Conservation (phyloP, 1,140 invertebrate species). For the Drosophila setifemur region DNA sequence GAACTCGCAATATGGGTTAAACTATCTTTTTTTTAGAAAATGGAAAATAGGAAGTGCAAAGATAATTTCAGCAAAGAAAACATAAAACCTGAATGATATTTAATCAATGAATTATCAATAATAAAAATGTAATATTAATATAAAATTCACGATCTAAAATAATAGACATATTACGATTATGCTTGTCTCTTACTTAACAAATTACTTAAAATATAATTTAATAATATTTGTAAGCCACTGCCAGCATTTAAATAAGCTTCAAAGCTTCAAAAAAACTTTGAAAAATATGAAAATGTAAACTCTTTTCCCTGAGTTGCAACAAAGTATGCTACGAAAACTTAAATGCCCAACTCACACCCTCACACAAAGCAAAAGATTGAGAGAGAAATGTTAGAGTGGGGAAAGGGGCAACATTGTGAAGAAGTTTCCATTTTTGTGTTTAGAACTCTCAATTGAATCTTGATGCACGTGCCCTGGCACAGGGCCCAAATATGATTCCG, state of each 20-base stretch:
- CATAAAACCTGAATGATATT: too few relatives aligned
- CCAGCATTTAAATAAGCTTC: too few relatives aligned
- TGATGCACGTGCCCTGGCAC: conserved; percentile 67
- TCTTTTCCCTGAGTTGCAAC: background rate
- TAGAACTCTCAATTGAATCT: conserved; percentile 71
- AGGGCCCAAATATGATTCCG: conserved; percentile 55
- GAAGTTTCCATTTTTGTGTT: conserved; percentile 43
- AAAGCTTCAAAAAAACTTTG: background rate
- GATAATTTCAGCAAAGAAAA: too few relatives aligned
- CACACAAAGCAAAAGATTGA: conserved; percentile 3
- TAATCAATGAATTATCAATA: too few relatives aligned
- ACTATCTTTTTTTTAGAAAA: background rate
- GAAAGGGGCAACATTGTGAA: conserved; percentile 21
- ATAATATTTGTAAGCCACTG: too few relatives aligned
- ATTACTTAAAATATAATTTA: background rate
- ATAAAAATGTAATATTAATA: too few relatives aligned
- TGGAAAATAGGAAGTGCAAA: too few relatives aligned
- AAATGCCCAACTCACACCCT: conserved; percentile 11
- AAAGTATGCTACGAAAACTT: conserved; percentile 33
- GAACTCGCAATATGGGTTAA: background rate
- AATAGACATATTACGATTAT: too few relatives aligned
- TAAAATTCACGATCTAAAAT: too few relatives aligned
- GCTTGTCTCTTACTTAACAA: too few relatives aligned
- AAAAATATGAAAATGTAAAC: background rate
- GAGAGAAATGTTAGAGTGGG: background rate